These are phyloP conservation scores for Drosophila simulans DNA, from an alignment of 1,140 invertebrate genomes.

Conservation along the genomic window DNA sequence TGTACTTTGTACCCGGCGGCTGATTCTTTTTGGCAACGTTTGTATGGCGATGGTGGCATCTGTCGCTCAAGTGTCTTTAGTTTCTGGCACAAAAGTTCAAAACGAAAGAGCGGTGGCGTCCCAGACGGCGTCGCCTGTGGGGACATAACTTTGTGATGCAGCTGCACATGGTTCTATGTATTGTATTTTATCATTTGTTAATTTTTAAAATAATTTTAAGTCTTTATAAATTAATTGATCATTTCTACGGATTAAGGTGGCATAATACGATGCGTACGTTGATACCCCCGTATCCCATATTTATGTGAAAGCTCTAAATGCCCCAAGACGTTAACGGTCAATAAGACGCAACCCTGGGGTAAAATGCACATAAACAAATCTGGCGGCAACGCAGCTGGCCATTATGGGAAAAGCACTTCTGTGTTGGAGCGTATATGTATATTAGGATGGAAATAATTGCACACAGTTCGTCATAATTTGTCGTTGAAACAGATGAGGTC, in stretches of 20 bases:
- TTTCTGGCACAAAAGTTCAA: slow-evolving; percentile 75
- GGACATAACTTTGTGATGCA: slow-evolving; percentile 17
- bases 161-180: neutral
- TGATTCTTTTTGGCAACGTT: slow-evolving; percentile 62
- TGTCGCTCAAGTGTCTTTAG: slow-evolving; percentile 62
- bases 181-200: neutral
- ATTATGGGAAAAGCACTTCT: slow-evolving; percentile 5
- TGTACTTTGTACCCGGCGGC: slow-evolving; percentile 67
- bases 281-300: slow-evolving; percentile 5
- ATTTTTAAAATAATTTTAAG: neutral
- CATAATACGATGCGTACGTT: neutral
- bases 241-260: neutral
- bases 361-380: slow-evolving; percentile 63
- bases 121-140: slow-evolving; percentile 19
- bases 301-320: slow-evolving; percentile 32
- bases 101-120: slow-evolving; percentile 54
- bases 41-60: slow-evolving; percentile 48
- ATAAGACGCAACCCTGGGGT: slow-evolving; percentile 54
- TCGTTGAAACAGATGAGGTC: slow-evolving; percentile 18
- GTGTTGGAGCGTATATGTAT: slow-evolving; percentile 9
- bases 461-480: slow-evolving; percentile 70
- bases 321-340: slow-evolving; percentile 30
- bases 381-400: slow-evolving; percentile 33
- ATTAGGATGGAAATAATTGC: slow-evolving; percentile 43
- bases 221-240: neutral